Conservation (phyloP, 2,113 vertebrate species). For the Zosterops lateralis region DNA sequence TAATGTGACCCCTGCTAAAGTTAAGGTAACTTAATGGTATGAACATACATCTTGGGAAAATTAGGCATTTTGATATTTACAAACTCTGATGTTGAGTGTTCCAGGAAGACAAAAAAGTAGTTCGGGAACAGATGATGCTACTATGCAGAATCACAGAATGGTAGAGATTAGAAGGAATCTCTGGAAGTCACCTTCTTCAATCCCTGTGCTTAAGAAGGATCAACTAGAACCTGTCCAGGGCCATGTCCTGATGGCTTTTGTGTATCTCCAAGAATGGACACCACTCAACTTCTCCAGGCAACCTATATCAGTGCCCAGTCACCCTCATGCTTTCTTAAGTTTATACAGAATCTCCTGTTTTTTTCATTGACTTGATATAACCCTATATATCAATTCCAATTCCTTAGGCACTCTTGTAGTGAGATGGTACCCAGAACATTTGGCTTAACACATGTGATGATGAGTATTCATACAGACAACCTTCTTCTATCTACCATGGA, state of each 20-base stretch:
- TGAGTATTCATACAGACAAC: not conserved
- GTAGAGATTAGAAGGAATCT: not conserved
- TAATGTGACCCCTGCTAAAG: slow-evolving; percentile 12
- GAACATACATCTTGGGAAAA: not conserved
- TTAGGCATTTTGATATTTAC: not conserved
- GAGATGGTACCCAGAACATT: not conserved
- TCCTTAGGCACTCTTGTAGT: not conserved
- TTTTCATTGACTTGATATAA: not conserved
- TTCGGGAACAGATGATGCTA: not conserved
- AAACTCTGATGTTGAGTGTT: not conserved
- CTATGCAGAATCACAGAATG: not conserved
- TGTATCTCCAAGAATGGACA: not conserved
- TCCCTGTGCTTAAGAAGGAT: not conserved
- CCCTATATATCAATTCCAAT: not conserved
- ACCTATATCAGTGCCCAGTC: not conserved
- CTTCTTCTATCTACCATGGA: not conserved
- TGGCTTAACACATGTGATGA: not conserved
- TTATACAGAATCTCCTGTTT: not conserved
- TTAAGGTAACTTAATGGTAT: slow-evolving; percentile 61
- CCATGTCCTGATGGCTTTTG: not conserved
- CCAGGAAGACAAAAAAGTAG: not conserved
- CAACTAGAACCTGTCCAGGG: not conserved
- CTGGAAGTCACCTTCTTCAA: not conserved
- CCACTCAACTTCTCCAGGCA: not conserved
- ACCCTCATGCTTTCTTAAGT: not conserved